Evolutionary conservation across 2,797 vertebrate genomes (phyloP), one percentile per base, ranked within the genome.

Genomic region (Spea hammondii): DNA sequence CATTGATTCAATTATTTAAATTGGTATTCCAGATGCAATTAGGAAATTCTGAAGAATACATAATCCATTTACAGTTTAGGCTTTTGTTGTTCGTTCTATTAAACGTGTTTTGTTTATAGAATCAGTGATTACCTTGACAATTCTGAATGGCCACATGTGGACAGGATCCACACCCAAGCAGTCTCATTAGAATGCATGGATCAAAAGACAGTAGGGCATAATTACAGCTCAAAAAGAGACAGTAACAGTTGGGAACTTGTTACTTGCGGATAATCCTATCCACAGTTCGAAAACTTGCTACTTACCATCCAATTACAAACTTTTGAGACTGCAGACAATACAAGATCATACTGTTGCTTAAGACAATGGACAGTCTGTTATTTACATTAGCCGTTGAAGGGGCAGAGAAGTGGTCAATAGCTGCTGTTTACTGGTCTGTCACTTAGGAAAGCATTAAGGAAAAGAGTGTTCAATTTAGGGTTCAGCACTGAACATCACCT

Each of bases 221-320:
- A 82, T 73, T 75, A 82, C 73, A 76, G 65, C 54, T 73, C n/a
- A 54, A 12, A 51, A 64, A 69, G 11, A 48, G 49, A 69, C 12
- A 6, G 47, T 45, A 82, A 66, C 79, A 82, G 79, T 51, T 47
- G 79, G 79, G 74, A 10, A 65, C 44, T 69, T 74, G 70, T 77
- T 62, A 46, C 60, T 17, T 45, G 4, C 9, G 53, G 57, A 72
- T 59, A 44, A 72, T 60, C 53, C 32, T 32, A 32, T 46, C 17
- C 46, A 32, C 47, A 75, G 51, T 14, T 49, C 49, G 49, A 50
- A 32, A 57, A 70, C 14, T 49, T 70, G 17, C 12, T 8, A 32
- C 8, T 48, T 59, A 0, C 55, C 70, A 76, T 76, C 74, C 68
- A 59, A 11, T 65, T 57, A 9, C 66, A 64, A 80, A 46, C 44